Conservation (phyloP, 2,797 vertebrate species). For the Manis javanica region DNA sequence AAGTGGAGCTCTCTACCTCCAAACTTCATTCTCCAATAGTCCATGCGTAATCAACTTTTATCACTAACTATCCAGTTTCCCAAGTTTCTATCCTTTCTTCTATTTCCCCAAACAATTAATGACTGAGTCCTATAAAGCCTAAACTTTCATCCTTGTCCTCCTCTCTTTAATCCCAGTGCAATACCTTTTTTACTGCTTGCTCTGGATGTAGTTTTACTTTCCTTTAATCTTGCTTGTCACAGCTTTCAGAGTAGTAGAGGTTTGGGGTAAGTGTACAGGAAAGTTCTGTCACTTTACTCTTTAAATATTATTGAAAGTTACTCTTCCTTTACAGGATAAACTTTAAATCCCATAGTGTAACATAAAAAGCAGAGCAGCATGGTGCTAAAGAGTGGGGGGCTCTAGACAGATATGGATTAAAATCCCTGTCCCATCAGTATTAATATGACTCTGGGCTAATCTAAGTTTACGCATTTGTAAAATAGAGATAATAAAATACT, state of each 20-base stretch:
- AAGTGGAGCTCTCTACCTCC: background rate
- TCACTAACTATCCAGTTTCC: background rate
- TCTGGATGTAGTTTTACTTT: background rate
- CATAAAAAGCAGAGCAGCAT: background rate
- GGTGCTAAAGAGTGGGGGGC: background rate
- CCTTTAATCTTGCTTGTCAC: background rate
- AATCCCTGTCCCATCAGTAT: background rate
- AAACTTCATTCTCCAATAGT: background rate
- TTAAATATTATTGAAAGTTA: slow-evolving; percentile 12
- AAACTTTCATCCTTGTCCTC: background rate
- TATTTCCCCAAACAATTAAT: background rate
- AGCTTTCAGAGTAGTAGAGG: background rate
- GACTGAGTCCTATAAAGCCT: background rate
- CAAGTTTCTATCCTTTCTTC: background rate
- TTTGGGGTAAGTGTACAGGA: background rate
- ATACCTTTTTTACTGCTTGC: background rate
- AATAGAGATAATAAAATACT: slow-evolving; percentile 23
- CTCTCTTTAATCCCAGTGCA: background rate
- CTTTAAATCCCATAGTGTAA: background rate
- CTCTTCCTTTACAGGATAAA: background rate
- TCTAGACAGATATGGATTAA: background rate
- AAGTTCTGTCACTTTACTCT: background rate
- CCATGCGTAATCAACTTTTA: background rate
- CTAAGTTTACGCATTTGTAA: slow-evolving; percentile 8
- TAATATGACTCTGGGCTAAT: background rate